A percentile compares a stretch with the other conserved stretches of the same genome.
phyloP scores from a whole-genome alignment of 2,797 vertebrate species.

The Pristis pectinata region DNA sequence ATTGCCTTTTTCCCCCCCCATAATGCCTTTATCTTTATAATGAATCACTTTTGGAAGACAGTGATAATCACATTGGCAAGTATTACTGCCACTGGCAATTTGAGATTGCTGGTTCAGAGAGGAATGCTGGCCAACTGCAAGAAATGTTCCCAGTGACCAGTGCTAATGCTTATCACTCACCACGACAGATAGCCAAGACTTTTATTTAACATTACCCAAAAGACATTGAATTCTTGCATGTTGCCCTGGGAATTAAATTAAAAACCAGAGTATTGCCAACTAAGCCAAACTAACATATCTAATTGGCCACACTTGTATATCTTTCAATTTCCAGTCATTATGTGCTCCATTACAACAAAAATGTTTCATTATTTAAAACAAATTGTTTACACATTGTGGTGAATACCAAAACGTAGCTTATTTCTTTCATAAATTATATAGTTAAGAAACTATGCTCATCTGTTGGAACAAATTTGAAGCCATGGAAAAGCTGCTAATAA shows the following conservation, averaged over 20 bases:
- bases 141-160: neutral
- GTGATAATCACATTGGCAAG: neutral
- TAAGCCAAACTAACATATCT: neutral
- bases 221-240: neutral
- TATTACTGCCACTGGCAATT: neutral
- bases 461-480: neutral
- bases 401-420: neutral
- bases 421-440: neutral
- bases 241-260: neutral
- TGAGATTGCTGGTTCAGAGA: neutral
- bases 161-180: neutral
- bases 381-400: neutral
- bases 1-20: too few species aligned
- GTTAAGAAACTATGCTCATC: neutral
- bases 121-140: neutral
- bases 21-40: neutral
- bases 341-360: neutral
- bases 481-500: neutral
- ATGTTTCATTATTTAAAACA: neutral
- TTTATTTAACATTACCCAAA: neutral
- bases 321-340: neutral
- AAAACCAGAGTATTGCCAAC: neutral
- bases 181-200: neutral
- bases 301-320: neutral
- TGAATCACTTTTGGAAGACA: neutral